phyloP scores from a whole-genome alignment of 2,113 vertebrate genomes.

The Casuarius casuarius region DNA sequence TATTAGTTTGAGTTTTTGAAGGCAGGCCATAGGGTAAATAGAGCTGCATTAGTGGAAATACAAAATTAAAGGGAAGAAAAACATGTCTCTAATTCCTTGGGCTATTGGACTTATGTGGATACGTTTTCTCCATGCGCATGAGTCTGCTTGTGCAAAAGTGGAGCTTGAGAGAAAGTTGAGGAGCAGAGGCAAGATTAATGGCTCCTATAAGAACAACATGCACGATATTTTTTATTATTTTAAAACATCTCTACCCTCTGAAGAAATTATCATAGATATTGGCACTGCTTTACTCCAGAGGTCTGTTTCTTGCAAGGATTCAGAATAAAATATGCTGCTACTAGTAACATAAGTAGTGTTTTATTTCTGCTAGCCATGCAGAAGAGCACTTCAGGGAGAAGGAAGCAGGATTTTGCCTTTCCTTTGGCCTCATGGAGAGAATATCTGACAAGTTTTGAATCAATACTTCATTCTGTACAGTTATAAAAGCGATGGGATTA shows the following conservation, averaged over 20 bases:
- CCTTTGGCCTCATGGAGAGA: not conserved
- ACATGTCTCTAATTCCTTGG: not conserved
- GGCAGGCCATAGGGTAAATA: not conserved
- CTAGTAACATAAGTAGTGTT: constrained; percentile 7
- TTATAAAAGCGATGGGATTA: not conserved
- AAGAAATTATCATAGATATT: constrained; percentile 7
- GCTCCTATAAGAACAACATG: not conserved
- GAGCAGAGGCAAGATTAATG: not conserved
- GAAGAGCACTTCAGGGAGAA: not conserved
- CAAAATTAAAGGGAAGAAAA: not conserved
- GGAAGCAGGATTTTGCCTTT: not conserved
- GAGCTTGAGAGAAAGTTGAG: not conserved
- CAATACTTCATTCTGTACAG: not conserved
- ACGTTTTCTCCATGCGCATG: not conserved
- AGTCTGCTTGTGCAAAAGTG: not conserved
- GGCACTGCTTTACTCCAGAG: not conserved
- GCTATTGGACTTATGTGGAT: not conserved
- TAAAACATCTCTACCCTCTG: not conserved
- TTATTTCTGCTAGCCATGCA: not conserved
- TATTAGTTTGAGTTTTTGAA: not conserved
- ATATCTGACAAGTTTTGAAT: not conserved
- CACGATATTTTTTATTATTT: not conserved
- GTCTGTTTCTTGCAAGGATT: not conserved
- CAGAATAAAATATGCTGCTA: not conserved
- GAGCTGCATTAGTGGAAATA: not conserved